Evolutionary conservation across 2,113 vertebrate species (phyloP).

Genomic region (Paracanthobrama guichenoti): DNA sequence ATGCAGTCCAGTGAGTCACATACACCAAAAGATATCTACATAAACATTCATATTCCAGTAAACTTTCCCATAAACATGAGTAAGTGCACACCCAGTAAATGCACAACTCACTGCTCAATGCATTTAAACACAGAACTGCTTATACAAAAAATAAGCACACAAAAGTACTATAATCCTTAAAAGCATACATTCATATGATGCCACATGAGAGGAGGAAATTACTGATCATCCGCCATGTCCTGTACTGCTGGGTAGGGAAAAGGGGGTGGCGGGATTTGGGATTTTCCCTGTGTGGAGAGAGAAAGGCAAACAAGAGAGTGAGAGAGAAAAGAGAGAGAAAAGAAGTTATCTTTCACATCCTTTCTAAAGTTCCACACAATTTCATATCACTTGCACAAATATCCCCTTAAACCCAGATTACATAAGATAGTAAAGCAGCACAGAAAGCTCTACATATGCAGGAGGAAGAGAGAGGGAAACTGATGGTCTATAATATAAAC

Average conservation of each 20-base stretch:
- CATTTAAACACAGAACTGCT: not conserved
- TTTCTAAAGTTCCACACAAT: conserved; percentile 59
- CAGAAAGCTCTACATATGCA: not conserved
- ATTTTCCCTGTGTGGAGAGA: not conserved
- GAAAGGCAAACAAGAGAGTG: not conserved
- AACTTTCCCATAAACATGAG: not conserved
- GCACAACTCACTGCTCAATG: not conserved
- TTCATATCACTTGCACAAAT: conserved; percentile 23
- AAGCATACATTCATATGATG: not conserved
- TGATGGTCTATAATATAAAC: too few relatives aligned
- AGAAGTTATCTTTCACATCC: conserved; percentile 52
- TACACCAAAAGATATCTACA: not conserved
- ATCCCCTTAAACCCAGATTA: not conserved
- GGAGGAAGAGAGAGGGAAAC: not conserved
- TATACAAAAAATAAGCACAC: not conserved
- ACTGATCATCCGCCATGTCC: not conserved
- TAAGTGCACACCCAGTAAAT: not conserved
- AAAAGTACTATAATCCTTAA: not conserved
- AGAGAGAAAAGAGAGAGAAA: not conserved
- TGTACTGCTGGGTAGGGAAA: not conserved
- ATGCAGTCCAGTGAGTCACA: conserved; percentile 8
- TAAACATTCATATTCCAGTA: conserved; percentile 26
- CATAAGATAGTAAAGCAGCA: not conserved
- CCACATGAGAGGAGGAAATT: not conserved
- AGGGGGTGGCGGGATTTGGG: not conserved